Evolutionary conservation across 2,888 invertebrate species (phyloP), one percentile per base, ranked within the genome.

Genomic region (Pterostichus madidus): DNA sequence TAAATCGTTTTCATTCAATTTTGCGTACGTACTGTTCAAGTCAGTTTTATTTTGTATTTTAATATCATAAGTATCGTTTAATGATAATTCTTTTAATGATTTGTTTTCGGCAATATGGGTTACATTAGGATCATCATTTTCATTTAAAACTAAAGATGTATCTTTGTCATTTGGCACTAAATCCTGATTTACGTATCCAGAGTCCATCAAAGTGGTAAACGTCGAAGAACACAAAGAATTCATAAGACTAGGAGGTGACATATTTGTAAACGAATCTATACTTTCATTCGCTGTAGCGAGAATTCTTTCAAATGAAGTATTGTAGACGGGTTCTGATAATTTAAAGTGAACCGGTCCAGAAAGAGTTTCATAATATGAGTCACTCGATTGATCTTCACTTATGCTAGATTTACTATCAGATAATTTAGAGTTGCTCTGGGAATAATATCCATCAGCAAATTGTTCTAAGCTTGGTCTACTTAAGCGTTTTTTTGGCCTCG

Each of bases 401-500:
- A 78, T 24, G 15, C 44, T 61, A n/a, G 46, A 35, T 49, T 79
- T 79, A 10, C 61, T 39, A 15, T 75, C 77, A 8, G 80, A 59
- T 24, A 71, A 59, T 32, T 31, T 31, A 35, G 31, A 35, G 24
- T 84, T 76, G 44, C 35, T 83, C 73, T 32, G 68, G 76, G 31
- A 15, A 11, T 24, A 24, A 39, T 39, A 39, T 39, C 39, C 39
- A 8, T 85, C 52, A 80, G 59, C 87, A 83, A 87, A 89, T 80
- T 87, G 91, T 84, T 94, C 94, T 84, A 94, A 92, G 86, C 92
- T 93, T 46, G 93, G 92, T 83, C 94, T 91, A 44, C 89, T 90
- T 10, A 90, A 88, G 81, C 92, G 91, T 87, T 93, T 93, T 87
- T 94, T 94, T 24, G 94, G 93, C 85, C 93, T 91, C 77, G 94